Base-by-base conservation (phyloP, 2,113 vertebrate genomes). In the Odocoileus hemionus region DNA sequence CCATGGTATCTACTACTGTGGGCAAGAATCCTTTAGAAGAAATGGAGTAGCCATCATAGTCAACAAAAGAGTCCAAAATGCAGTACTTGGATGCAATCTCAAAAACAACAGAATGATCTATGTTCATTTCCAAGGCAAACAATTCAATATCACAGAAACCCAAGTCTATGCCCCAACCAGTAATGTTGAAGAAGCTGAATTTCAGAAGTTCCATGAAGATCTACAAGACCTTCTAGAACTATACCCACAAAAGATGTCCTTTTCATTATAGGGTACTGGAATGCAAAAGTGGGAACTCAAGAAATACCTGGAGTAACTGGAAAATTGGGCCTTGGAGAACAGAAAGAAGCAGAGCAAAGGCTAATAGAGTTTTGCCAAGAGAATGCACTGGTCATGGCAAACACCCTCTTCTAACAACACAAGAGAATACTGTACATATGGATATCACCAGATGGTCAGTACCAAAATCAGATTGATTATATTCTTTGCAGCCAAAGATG, bases 61-160 rank as follows among this genome's bases (percentile, higher is more conserved):
- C 8, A 36, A 67, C 1, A 17, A n/a, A 67, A 36, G 16, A 36
- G 8, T 36, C 33, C 16, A n/a, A 19, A 67, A 67, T 67, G n/a
- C 33, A 67, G 16, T 67, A 36, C 33, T 67, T 67, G 64, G 17
- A 67, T n/a, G 64, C 33, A 67, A 19, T 36, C 64, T 67, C 64
- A 36, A 67, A 67, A 19, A 36, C 0, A 8, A 19, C 8, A n/a
- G 16, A 67, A n/a, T 36, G 17, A 67, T 36, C 33, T 67, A 16
- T 36, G 64, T n/a, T 67, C 3, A 1, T 19, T 36, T 67, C 17
- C 33, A 67, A 67, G 17, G 8, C 8, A 36, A 36, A 36, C n/a
- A 9, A n/a, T 67, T 67, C 33, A 67, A 19, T 67, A 21, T 36
- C 33, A 36, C 64, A 19, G 33, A 9, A 17, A n/a, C 33, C 2